Evolutionary conservation across 53 echinoderm and acorn worm genomes (phyloP).

Genomic region (Luidia sarsii): DNA sequence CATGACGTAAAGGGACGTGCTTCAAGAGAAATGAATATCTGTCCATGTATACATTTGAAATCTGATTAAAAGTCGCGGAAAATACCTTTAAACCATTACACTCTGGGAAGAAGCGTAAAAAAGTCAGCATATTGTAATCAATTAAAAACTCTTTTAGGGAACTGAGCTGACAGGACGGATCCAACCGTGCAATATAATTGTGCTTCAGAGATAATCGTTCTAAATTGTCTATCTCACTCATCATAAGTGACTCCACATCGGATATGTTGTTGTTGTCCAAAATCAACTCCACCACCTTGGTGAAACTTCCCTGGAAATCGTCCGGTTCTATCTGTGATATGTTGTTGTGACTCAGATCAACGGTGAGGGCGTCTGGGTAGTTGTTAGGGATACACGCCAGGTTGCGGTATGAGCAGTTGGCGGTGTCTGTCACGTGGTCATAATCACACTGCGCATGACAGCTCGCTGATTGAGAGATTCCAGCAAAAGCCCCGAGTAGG

Average conservation of each 20-base stretch:
- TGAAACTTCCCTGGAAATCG: no score
- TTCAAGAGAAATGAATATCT: no score
- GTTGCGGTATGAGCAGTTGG: slow-evolving; percentile 2
- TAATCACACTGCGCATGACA: slow-evolving; percentile 8
- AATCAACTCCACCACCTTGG: slow-evolving; percentile 1
- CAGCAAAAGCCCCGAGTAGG: neutral
- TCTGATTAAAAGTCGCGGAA: neutral
- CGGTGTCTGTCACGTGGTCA: neutral
- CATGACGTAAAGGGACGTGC: neutral
- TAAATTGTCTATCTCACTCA: neutral
- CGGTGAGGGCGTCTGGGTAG: slow-evolving; percentile 1
- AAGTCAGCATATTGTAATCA: neutral
- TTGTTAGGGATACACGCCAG: slow-evolving; percentile 21
- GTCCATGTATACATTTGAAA: neutral
- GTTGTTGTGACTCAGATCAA: slow-evolving; percentile 28
- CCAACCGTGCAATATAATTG: neutral
- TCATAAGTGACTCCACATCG: slow-evolving; percentile 20
- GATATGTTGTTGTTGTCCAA: slow-evolving; percentile 16
- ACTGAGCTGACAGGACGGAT: neutral
- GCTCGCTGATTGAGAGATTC: neutral
- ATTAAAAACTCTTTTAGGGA: neutral
- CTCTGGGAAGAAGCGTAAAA: neutral
- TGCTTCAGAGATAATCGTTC: neutral
- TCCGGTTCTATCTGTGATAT: neutral
- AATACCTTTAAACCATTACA: neutral